These are phyloP conservation scores for Aporrectodea caliginosa DNA, from an alignment of 1,140 invertebrate species.

Conservation along the genomic window DNA sequence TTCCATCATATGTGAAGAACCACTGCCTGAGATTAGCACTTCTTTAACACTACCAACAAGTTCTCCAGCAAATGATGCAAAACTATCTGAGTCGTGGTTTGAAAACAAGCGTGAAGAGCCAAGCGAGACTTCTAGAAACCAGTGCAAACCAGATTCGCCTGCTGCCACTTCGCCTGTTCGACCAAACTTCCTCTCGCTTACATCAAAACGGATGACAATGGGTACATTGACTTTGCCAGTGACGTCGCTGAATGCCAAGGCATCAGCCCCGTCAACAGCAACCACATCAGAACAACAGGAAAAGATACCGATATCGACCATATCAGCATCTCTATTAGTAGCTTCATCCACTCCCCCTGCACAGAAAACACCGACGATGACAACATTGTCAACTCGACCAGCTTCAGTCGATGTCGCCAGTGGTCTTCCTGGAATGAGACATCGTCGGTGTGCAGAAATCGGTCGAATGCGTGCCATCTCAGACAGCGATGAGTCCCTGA, in stretches of 20 bases:
- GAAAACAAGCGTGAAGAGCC: too few relatives aligned
- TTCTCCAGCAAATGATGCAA: too few relatives aligned
- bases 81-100: too few relatives aligned
- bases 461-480: background rate
- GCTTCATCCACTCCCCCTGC: background rate
- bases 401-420: background rate
- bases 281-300: background rate
- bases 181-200: background rate
- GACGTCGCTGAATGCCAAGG: background rate
- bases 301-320: background rate
- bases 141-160: background rate
- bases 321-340: background rate
- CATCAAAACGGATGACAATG: background rate
- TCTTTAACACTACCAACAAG: too few relatives aligned
- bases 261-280: background rate
- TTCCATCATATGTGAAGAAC: too few relatives aligned
- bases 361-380: background rate
- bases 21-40: too few relatives aligned
- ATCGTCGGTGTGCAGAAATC: background rate
- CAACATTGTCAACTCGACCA: background rate
- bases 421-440: background rate
- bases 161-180: background rate
- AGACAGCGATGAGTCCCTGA: background rate
- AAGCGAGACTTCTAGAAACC: background rate
- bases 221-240: background rate